Base-by-base conservation (phyloP, 64 coral and sea anemone genomes). In the Actinia equina region DNA sequence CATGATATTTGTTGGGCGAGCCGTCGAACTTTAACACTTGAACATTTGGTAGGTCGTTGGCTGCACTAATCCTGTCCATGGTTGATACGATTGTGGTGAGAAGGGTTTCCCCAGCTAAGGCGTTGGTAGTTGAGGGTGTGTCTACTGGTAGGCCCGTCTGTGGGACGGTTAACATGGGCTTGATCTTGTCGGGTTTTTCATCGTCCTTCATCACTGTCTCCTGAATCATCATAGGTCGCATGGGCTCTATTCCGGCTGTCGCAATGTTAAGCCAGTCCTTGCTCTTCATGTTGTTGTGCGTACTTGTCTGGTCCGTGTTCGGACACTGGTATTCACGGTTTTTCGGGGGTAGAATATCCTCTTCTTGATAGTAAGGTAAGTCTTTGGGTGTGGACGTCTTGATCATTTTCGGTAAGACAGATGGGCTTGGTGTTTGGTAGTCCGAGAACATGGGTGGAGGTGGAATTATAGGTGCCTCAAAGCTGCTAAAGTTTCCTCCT, bases 1-100 rank as follows among this genome's bases (percentile, higher is more conserved):
- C 44, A 25, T 27, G 37, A 62, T 44, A 86, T 52, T 86, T 86
- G 42, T 94, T 56, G 0, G 92, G 87, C 3, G 92, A 94, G 49
- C 92, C 87, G 84, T 89, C 87, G 69, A 94, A 94, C 52, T 84
- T 92, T 43, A 45, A 44, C 14, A 88, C 52, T 83, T 83, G 43
- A 18, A 92, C 77, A 54, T 80, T 49, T 19, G 87, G 87, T 20
- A 94, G 84, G 51, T 94, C 83, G 45, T 81, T 71, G 15, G 83
- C 27, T 62, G 86, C 61, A 59, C 91, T 86, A 14, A 86, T 94
- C 37, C 54, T 94, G 14, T 86, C 87, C 69, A 94, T 94, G 4
- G 87, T 79, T 51, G 37, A 43, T 6, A 79, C 77, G 42, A 79
- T 44, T 3, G 77, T 43, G 2, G 77, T 26, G 44, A 79, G 77